Evolutionary conservation across 1,140 invertebrate genomes (phyloP), one percentile per base, ranked within the genome.

Genomic region (Spodoptera frugiperda): DNA sequence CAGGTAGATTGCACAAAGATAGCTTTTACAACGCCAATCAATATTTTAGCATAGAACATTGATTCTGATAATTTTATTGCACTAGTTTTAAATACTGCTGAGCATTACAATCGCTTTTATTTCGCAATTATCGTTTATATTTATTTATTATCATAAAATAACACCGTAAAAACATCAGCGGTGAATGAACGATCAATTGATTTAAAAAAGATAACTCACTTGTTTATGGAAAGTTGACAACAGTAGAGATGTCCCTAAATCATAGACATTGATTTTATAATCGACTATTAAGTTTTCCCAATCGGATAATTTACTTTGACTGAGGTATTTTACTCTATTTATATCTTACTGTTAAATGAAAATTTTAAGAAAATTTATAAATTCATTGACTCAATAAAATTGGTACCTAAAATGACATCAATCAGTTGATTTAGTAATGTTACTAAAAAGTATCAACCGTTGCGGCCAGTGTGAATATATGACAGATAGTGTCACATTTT

Each of bases 101-200:
- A 85, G 82, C 86, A 85, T 84, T 78, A 82, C 84, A 80, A 82
- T 89, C 86, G 70, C 83, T 85, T 86, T 82, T 91, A 89, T 82
- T 88, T 89, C 87, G 86, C 86, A 89, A 86, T 90, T 86, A 87
- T 87, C 82, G 82, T 91, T 79, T 84, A 85, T 89, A 89, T 90
- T 93, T 91, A 91, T 91, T 92, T 92, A 89, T 92, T 91, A 90
- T 88, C 89, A 87, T 88, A 91, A 86, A 91, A 92, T 87, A 90
- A 91, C 91, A 93, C 91, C 89, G 89, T 88, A 90, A 92, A 92
- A 91, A 93, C 90, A 92, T 89, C 91, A 90, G 91, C 89, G 91
- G 91, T 93, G 92, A 93, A 93, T 93, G 92, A 93, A 93, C 92
- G 92, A 92, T 91, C 92, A 91, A 93, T 92, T 93, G 90, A 93